Base-by-base conservation (phyloP, 2,888 invertebrate species). In the Hydropsyche betteni region DNA sequence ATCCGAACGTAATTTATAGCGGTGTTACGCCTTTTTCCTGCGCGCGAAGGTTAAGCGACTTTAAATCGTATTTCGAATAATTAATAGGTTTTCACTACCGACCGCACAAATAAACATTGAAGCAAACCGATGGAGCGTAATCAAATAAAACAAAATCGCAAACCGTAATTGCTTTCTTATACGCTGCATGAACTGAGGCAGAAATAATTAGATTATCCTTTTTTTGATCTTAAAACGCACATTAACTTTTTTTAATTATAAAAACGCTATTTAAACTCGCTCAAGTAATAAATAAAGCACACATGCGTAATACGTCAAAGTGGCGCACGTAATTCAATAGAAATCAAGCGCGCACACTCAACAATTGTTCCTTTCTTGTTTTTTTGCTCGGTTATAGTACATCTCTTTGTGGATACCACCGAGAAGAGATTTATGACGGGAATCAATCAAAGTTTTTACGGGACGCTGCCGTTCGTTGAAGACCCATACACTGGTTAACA, bases 361-460 rank as follows among this genome's bases (percentile, higher is more conserved):
- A 55, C 44, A 33, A 69, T 69, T 69, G 44, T 69, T 44, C 10
- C 16, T 12, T 69, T 16, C 44, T 33, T 50, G 16, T 50, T 50
- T 50, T 24, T 51, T 69, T 69, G 10, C 44, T 10, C 6, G 6
- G 14, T n/a, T 70, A 16, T 10, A 52, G 53, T 53, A 14, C 53
- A 12, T 16, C 5, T 70, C 70, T 70, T 53, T 53, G n/a, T 53
- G 70, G 53, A 72, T 34, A 36, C 16, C 61, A 53, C 70, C 72
- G 14, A n/a, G 44, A 5, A 61, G 52, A 76, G 79, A 79, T 79
- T 77, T 71, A 79, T 75, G 74, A 77, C 58, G 55, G 24, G 53
- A 74, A 79, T 79, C 76, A 79, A 79, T 79, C 79, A 79, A 76
- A 73, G 75, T 79, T 79, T 79, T 79, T 79, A 76, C 79, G 68